phyloP scores from a whole-genome alignment of 2,113 vertebrate species.

The Mystacornis crossleyi region DNA sequence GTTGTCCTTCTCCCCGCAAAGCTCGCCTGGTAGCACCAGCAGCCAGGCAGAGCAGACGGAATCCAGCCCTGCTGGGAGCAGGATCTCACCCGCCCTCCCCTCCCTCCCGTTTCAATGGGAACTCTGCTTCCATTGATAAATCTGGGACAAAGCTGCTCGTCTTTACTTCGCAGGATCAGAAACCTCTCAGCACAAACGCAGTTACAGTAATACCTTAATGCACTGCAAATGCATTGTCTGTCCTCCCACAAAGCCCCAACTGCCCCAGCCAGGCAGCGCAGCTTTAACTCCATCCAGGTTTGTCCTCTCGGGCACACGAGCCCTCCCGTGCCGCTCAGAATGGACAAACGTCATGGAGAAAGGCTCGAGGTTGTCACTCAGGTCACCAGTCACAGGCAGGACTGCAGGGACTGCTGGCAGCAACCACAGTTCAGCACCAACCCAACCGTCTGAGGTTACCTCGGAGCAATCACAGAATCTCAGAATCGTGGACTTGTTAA shows the following conservation, averaged over 20 bases:
- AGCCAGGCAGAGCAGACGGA: accelerated
- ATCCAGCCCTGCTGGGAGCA: not conserved
- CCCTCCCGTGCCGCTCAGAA: not conserved
- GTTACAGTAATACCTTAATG: constrained; percentile 5
- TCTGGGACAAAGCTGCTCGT: not conserved
- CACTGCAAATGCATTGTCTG: not conserved
- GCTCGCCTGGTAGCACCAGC: not conserved
- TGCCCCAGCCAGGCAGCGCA: not conserved
- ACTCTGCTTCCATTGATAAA: constrained; percentile 30
- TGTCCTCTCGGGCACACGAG: accelerated
- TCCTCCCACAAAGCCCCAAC: not conserved
- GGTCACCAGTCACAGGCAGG: not conserved
- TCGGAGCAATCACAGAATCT: not conserved
- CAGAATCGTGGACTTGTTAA: not conserved
- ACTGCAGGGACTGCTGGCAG: not conserved
- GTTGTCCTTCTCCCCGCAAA: not conserved
- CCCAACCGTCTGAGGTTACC: not conserved
- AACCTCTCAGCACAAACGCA: not conserved
- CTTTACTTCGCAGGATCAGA: not conserved
- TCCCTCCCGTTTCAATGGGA: not conserved
- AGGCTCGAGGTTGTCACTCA: not conserved
- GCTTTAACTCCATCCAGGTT: not conserved
- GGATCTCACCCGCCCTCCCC: not conserved
- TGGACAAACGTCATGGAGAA: accelerated
- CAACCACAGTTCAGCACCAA: not conserved